Conservation (phyloP, 2,797 vertebrate species). For the Echiichthys vipera region DNA sequence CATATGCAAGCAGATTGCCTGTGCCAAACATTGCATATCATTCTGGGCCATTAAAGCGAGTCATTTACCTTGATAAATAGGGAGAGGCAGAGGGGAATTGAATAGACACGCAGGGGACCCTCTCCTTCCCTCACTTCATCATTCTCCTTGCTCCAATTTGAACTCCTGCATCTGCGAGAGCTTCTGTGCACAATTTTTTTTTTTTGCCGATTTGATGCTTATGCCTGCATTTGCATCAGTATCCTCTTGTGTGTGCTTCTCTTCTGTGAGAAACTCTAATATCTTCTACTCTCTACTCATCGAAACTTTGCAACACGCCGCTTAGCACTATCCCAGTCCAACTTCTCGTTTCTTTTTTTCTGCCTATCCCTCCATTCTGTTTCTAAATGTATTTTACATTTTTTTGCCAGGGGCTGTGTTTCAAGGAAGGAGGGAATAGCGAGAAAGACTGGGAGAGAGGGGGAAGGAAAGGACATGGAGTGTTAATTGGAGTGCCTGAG, state of each 20-base stretch:
- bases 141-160: conserved; percentile 42
- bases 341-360: conserved; percentile 17
- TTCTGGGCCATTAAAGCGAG: conserved; percentile 73
- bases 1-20: conserved; percentile 76
- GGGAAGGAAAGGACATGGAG: conserved; percentile 62
- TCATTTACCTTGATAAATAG: conserved; percentile 79
- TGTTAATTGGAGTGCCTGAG: conserved; percentile 83
- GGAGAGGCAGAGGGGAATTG: conserved; percentile 62
- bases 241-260: conserved; percentile 14
- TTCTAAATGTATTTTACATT: conserved; percentile 44
- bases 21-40: conserved; percentile 79
- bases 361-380: conserved; percentile 35
- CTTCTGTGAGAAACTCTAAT: conserved; percentile 20
- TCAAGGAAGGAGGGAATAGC: conserved; percentile 54
- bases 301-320: conserved; percentile 40
- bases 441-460: conserved; percentile 35
- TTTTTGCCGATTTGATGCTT: background rate
- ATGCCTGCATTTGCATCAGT: conserved; percentile 13
- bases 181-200: background rate
- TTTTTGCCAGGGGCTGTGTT: conserved; percentile 63
- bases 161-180: conserved; percentile 11
- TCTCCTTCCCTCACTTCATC: conserved; percentile 41
- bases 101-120: conserved; percentile 55
- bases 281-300: conserved; percentile 41
- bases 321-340: conserved; percentile 15